A percentile compares a stretch with the other conserved stretches of the same genome.
These are phyloP conservation scores for Andrena bucephala DNA, from an alignment of 2,888 invertebrate species.

Conservation along the genomic window DNA sequence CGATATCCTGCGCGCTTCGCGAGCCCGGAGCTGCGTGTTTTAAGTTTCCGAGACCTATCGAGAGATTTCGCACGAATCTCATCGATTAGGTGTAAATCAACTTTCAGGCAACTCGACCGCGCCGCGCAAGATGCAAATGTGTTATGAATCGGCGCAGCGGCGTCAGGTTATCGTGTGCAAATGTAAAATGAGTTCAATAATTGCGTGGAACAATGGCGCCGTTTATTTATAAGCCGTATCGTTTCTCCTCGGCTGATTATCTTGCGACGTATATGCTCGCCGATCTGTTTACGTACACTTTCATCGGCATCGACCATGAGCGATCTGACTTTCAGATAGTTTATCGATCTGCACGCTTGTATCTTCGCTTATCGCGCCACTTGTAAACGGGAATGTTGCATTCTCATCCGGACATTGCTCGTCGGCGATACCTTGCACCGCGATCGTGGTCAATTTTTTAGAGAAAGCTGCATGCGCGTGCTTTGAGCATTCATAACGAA, in stretches of 20 bases:
- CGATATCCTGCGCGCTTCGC: not conserved
- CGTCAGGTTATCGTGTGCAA: conserved; percentile 34
- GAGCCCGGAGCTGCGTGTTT: not conserved
- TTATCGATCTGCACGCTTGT: conserved; percentile 49
- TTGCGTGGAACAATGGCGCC: conserved; percentile 52
- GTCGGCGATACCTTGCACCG: not conserved
- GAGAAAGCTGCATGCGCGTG: not conserved
- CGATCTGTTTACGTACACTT: conserved; percentile 50
- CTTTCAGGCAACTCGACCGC: not conserved
- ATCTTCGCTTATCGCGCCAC: conserved; percentile 24
- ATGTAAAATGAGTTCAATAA: conserved; percentile 45
- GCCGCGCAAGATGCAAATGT: not conserved
- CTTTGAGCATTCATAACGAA: not conserved
- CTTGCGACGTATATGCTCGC: conserved; percentile 21
- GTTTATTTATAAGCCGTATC: conserved; percentile 45
- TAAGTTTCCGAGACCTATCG: not conserved
- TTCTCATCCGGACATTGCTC: conserved; percentile 25
- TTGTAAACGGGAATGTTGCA: conserved; percentile 33
- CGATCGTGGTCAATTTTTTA: conserved; percentile 23
- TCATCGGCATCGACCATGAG: conserved; percentile 31
- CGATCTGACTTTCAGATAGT: conserved; percentile 48
- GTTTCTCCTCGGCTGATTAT: conserved; percentile 40
- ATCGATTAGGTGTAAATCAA: not conserved
- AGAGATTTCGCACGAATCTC: not conserved
- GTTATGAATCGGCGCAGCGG: conserved; percentile 9